Conservation (phyloP, 2,797 vertebrate genomes). For the Sternotherus odoratus region DNA sequence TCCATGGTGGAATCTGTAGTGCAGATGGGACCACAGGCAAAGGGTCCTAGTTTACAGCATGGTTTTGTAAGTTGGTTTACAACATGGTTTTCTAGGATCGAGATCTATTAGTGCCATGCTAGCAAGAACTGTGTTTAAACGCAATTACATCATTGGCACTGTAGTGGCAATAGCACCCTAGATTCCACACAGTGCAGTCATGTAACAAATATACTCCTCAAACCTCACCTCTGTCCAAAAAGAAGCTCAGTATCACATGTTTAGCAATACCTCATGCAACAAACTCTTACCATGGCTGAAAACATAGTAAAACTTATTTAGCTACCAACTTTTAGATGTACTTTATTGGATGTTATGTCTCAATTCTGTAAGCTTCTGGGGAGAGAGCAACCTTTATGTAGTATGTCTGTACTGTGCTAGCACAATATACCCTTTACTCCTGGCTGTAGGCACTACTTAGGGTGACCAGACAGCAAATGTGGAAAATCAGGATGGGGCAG, state of each 20-base stretch:
- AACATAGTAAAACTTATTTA: not conserved
- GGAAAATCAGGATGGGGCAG: too few species aligned
- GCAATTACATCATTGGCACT: not conserved
- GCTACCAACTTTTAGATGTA: not conserved
- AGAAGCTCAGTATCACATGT: not conserved
- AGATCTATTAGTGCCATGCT: not conserved
- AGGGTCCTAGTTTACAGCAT: not conserved
- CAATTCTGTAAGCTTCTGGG: not conserved
- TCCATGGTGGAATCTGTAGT: not conserved
- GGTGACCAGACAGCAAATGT: too few species aligned
- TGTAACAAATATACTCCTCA: not conserved
- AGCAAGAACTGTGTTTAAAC: not conserved
- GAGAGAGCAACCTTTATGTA: not conserved
- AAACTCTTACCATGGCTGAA: not conserved
- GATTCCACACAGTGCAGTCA: not conserved
- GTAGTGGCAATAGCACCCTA: not conserved
- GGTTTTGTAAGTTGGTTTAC: not conserved
- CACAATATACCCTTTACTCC: not conserved
- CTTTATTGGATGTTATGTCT: not conserved
- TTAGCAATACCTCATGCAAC: not conserved
- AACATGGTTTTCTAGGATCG: not conserved
- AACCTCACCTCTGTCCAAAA: not conserved
- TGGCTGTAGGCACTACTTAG: not conserved
- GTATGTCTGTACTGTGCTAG: not conserved
- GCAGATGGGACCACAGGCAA: not conserved